These are phyloP conservation scores for Zoanthus gigantus DNA, from an alignment of 92 coral and sea anemone genomes.

Conservation along the genomic window DNA sequence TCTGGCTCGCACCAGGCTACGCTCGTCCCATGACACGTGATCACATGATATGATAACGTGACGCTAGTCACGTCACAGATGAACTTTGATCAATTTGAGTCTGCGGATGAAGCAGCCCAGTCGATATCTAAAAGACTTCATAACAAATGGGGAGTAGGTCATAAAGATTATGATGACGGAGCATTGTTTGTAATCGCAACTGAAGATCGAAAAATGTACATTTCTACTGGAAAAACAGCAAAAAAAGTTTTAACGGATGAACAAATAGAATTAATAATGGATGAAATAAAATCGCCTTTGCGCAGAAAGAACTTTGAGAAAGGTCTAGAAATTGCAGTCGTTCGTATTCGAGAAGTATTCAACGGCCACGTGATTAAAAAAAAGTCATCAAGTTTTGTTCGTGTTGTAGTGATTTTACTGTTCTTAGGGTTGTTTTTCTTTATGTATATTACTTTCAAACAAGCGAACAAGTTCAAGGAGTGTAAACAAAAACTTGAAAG, in stretches of 20 bases:
- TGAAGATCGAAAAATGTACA: slow-evolving; percentile 75
- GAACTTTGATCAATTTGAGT: slow-evolving; percentile 47
- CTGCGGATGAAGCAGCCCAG: slow-evolving; percentile 55
- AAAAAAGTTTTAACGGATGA: slow-evolving; percentile 72
- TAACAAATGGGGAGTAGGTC: slow-evolving; percentile 84
- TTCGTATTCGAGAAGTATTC: slow-evolving; percentile 78
- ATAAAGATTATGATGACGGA: slow-evolving; percentile 80
- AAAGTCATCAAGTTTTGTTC: slow-evolving; percentile 37
- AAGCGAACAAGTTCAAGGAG: slow-evolving; percentile 53
- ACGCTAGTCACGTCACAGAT: too few species aligned
- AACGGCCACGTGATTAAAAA: slow-evolving; percentile 68
- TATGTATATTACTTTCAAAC: slow-evolving; percentile 43
- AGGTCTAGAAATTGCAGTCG: slow-evolving; percentile 69
- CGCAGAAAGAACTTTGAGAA: slow-evolving; percentile 59
- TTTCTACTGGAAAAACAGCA: slow-evolving; percentile 83
- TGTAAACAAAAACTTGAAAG: slow-evolving; percentile 71
- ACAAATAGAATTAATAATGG: slow-evolving; percentile 81
- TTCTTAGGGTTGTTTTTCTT: slow-evolving; percentile 49
- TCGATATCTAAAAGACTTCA: slow-evolving; percentile 77
- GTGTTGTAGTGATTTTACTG: slow-evolving; percentile 49
- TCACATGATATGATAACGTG: too few species aligned
- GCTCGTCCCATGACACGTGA: too few species aligned
- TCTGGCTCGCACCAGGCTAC: too few species aligned
- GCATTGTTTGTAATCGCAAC: slow-evolving; percentile 70
- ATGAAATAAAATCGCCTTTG: slow-evolving; percentile 73